Base-by-base conservation (phyloP, 2,888 invertebrate species). In the Brachynemurus nebulosus region DNA sequence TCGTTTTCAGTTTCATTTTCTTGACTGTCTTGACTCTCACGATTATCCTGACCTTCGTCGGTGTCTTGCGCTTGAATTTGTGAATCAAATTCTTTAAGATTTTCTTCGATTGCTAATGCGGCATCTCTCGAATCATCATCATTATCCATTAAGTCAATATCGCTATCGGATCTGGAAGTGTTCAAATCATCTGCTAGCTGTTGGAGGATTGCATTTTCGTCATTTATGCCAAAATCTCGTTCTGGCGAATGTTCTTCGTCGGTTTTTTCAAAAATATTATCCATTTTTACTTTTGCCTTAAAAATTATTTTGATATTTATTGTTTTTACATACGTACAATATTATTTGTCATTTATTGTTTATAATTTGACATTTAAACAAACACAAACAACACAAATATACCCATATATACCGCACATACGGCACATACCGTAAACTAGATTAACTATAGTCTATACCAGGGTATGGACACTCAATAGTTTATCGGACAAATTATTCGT, bases 141-240 rank as follows among this genome's bases (percentile, higher is more conserved):
- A 37, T 59, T 57, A 23, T 58, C 53, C 20, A 55, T 53, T 27
- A 44, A 18, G 9, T 44, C 44, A 23, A 20, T 25, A 44, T 64
- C 64, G 0, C 57, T 57, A 43, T 61, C 62, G 0, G 62, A 63
- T 50, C 62, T 56, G 16, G 57, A 53, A 43, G 53, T 56, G 46
- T 59, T 58, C 43, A 55, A 41, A 43, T 58, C 57, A 39, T 45
- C 44, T 27, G 44, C 37, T 7, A 44, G 27, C 20, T 35, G 34
- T 20, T 44, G 44, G n/a, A 23, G 19, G 14, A 27, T 20, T 12
- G 34, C 20, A 20, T 19, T 42, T 37, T 37, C 37, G 20, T 37
- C 37, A 37, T 37, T 37, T n/a, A n/a, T n/a, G n/a, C n/a, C n/a
- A n/a, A n/a, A n/a, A n/a, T n/a, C n/a, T n/a, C n/a, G n/a, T n/a